phyloP scores from a whole-genome alignment of 64 coral and sea anemone genomes.

The Actinia tenebrosa region DNA sequence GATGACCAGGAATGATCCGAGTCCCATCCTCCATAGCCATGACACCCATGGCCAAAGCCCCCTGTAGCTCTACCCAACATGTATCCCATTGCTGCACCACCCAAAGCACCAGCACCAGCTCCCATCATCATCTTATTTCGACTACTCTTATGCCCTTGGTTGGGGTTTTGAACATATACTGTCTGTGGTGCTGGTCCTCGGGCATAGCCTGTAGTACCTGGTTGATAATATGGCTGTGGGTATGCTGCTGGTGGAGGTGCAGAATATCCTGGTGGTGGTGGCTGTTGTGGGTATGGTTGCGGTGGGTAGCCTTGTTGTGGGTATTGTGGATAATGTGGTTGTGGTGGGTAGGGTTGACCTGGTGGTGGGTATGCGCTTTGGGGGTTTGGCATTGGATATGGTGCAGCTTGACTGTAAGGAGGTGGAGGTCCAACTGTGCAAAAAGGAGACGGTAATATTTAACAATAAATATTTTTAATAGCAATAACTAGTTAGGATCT shows the following conservation, averaged over 20 bases:
- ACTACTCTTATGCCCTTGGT: conserved; percentile 33
- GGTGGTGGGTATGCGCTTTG: conserved; percentile 18
- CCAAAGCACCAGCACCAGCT: conserved; percentile 77
- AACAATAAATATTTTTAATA: background rate
- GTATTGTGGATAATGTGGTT: conserved; percentile 31
- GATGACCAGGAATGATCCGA: conserved; percentile 95
- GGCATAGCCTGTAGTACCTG: conserved; percentile 39
- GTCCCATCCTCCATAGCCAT: conserved; percentile 80
- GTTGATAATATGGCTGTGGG: conserved; percentile 63
- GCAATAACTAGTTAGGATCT: background rate
- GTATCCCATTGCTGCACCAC: conserved; percentile 80
- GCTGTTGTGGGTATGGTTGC: conserved; percentile 45
- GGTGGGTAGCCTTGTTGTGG: conserved; percentile 59
- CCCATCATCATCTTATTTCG: conserved; percentile 90
- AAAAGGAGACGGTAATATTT: background rate
- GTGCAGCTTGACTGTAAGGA: conserved; percentile 25
- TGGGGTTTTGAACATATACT: conserved; percentile 72
- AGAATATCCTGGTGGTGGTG: conserved; percentile 34
- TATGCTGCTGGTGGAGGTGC: conserved; percentile 66
- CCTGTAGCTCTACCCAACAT: conserved; percentile 82
- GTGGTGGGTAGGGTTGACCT: conserved; percentile 54
- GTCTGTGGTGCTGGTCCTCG: conserved; percentile 76
- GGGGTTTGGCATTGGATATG: conserved; percentile 30
- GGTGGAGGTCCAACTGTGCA: conserved; percentile 55
- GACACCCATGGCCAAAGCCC: conserved; percentile 39